Evolutionary conservation across 1,140 invertebrate genomes (phyloP), one percentile per base, ranked within the genome.

Genomic region (Pteromalus puparum): DNA sequence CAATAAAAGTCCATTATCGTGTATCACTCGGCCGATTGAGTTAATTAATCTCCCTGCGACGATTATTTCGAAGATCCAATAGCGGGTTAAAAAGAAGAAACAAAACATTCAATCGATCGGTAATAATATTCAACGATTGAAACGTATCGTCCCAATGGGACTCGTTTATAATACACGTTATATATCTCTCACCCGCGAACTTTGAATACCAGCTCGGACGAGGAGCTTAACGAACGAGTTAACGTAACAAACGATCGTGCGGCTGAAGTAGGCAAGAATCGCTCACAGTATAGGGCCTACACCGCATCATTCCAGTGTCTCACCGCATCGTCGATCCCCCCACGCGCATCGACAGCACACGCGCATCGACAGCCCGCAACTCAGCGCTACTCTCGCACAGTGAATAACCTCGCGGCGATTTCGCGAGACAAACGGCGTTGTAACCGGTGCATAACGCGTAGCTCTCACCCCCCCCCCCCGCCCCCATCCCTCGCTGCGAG

Each of bases 1-100:
- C n/a, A 84, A 79, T 79, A 72, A 84, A 84, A 73, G 18, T 79
- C 68, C 46, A 84, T 84, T 84, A 79, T 65, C 68, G 34, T 84
- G 65, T 65, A 75, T 84, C 82, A 78, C 34, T 72, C 72, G 74
- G 10, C 15, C 21, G 34, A 83, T 83, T 65, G 70, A 82, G 75
- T 74, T 82, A 82, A 82, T 82, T 82, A 76, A 82, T 82, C 81
- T 82, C 34, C 34, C 28, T 12, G 61, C 53, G 34, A 82, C 34
- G 72, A 76, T 68, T 68, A 82, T 76, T 77, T 77, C 21, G 13
- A 83, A 77, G 74, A 72, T 77, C 24, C 38, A 74, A 65, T 61
- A 30, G 28, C 34, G 26, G 48, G 28, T n/a, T n/a, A 42, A 24
- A 10, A 34, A 34, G 30, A 78, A 21, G 21, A 21, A 38, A 77